Evolutionary conservation across 2,797 vertebrate genomes (phyloP).

Genomic region (Antennarius maculatus): DNA sequence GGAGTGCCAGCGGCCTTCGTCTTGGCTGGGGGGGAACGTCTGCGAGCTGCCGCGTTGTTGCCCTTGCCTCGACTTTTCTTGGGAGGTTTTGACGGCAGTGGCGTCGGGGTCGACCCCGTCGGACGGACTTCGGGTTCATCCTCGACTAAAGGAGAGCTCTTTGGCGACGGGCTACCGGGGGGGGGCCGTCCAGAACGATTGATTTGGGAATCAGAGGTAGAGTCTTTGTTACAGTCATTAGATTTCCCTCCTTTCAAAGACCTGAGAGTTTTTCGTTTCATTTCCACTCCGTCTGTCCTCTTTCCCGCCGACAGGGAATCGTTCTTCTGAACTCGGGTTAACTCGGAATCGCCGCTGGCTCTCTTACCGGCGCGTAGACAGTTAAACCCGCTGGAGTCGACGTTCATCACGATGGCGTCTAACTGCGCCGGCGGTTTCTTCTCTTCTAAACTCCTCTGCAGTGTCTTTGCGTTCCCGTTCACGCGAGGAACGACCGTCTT

Average conservation of each 20-base stretch:
- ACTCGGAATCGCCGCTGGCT: slow-evolving; percentile 32
- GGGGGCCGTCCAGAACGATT: slow-evolving; percentile 49
- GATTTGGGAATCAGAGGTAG: slow-evolving; percentile 76
- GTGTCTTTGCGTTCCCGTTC: slow-evolving; percentile 59
- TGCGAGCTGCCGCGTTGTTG: slow-evolving; percentile 30
- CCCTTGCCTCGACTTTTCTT: slow-evolving; percentile 62
- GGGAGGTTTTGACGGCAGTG: slow-evolving; percentile 42
- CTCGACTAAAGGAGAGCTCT: slow-evolving; percentile 21
- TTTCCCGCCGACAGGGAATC: not conserved
- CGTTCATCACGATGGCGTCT: slow-evolving; percentile 82
- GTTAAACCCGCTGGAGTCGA: slow-evolving; percentile 76
- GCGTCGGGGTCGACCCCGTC: not conserved
- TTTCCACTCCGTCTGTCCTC: slow-evolving; percentile 30
- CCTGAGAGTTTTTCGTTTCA: slow-evolving; percentile 41
- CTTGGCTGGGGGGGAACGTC: slow-evolving; percentile 56
- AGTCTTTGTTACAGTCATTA: slow-evolving; percentile 59
- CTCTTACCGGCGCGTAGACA: slow-evolving; percentile 61
- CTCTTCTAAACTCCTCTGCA: slow-evolving; percentile 59
- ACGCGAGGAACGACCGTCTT: slow-evolving; percentile 44
- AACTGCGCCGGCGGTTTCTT: slow-evolving; percentile 77
- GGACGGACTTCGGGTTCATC: no score
- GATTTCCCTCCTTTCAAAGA: slow-evolving; percentile 40
- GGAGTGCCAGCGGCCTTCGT: slow-evolving; percentile 43
- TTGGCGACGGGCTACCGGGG: slow-evolving; percentile 41
- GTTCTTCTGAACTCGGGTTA: slow-evolving; percentile 14